Evolutionary conservation across 2,113 vertebrate species (phyloP).

Genomic region (Anthoscopus minutus): DNA sequence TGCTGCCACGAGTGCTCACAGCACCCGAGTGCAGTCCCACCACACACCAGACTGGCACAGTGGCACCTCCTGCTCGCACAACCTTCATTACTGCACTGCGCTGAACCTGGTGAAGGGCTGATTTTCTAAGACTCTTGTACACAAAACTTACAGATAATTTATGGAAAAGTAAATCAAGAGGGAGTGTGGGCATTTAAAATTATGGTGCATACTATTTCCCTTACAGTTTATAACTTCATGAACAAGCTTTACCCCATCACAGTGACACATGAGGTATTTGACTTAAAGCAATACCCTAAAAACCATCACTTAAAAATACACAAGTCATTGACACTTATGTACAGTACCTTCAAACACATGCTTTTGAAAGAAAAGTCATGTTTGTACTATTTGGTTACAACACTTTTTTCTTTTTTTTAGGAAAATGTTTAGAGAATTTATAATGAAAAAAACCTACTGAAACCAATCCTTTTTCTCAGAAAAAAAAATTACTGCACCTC

Average conservation of each 20-base stretch:
- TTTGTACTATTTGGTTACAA: neutral
- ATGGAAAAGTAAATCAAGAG: neutral
- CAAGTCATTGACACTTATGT: neutral
- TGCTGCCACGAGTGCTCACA: neutral
- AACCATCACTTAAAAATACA: neutral
- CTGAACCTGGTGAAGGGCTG: neutral
- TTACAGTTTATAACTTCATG: neutral
- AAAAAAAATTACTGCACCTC: neutral
- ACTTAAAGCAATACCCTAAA: neutral
- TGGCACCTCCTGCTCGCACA: neutral
- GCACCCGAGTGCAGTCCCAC: rapidly evolving
- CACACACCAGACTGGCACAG: rapidly evolving
- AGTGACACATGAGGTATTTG: neutral
- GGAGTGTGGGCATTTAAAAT: neutral
- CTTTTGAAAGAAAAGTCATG: neutral
- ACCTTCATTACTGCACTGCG: too few relatives aligned
- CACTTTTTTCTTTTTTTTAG: neutral
- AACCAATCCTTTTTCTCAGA: neutral
- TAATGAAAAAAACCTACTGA: neutral
- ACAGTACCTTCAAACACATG: neutral
- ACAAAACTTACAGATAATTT: neutral
- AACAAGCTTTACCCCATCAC: neutral
- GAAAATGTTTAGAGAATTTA: neutral
- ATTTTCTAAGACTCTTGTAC: neutral
- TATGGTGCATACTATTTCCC: neutral